Percentiles rank a stretch among this genome's conserved stretches.
Evolutionary conservation across 2,113 vertebrate genomes (phyloP).

Genomic region (Bubo bubo): DNA sequence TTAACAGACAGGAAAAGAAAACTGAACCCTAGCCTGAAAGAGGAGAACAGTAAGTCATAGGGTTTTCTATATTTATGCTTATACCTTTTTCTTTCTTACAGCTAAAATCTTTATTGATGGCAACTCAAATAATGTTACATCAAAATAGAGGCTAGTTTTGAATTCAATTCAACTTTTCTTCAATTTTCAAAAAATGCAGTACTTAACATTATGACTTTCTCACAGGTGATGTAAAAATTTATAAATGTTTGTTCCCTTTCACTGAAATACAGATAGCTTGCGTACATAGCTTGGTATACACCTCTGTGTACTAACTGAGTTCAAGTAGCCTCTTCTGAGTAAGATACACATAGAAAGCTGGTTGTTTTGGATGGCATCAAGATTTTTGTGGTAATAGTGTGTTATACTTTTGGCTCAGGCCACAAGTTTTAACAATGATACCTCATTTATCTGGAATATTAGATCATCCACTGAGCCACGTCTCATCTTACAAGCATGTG

Average conservation of each 20-base stretch:
- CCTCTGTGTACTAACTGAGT: not conserved
- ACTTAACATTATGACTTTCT: not conserved
- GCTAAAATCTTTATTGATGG: not conserved
- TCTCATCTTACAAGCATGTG: not conserved
- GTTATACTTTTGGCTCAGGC: not conserved
- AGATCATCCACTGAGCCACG: not conserved
- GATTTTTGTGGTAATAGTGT: not conserved
- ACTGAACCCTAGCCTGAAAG: not conserved
- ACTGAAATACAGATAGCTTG: not conserved
- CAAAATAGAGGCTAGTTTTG: not conserved
- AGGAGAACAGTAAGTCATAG: conserved; percentile 23
- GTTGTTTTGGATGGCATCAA: not conserved
- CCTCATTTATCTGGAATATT: not conserved
- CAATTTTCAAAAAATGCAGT: not conserved
- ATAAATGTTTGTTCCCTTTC: not conserved
- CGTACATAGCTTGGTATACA: not conserved
- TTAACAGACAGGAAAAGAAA: conserved; percentile 24
- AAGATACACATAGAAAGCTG: not conserved
- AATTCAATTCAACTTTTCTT: not conserved
- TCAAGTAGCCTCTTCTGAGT: not conserved
- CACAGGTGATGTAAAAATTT: not conserved
- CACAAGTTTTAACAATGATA: not conserved
- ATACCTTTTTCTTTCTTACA: not conserved
- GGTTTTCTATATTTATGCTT: not conserved
- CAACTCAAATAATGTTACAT: not conserved